Conservation (phyloP, 2,113 vertebrate species). For the Anser brachyrhynchus region DNA sequence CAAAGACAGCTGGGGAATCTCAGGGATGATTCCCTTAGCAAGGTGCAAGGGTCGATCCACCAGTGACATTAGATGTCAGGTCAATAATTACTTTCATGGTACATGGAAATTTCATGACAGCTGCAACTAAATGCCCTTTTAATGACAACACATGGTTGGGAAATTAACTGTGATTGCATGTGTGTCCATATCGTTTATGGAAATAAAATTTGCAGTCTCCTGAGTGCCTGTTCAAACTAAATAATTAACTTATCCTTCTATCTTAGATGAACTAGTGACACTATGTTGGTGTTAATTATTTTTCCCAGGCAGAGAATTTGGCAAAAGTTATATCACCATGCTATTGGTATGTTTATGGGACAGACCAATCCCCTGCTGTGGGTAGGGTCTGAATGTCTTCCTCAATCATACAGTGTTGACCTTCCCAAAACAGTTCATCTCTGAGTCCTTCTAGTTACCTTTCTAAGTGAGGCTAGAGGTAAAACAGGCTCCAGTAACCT, state of each 20-base stretch:
- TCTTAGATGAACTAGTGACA: not conserved
- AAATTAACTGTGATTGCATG: not conserved
- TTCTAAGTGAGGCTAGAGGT: not conserved
- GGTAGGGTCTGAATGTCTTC: not conserved
- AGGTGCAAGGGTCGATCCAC: not conserved
- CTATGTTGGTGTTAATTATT: not conserved
- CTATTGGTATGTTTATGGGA: not conserved
- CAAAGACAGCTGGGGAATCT: not conserved
- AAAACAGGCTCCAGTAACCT: conserved; percentile 39
- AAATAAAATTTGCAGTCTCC: not conserved
- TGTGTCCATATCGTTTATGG: not conserved
- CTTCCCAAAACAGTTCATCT: conserved; percentile 31
- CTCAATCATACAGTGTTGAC: not conserved
- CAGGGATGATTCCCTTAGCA: not conserved
- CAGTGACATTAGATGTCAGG: not conserved
- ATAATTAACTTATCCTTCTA: not conserved
- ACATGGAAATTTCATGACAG: not conserved
- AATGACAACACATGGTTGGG: not conserved
- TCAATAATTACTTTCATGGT: not conserved
- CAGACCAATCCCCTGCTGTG: not conserved
- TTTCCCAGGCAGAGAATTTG: not conserved
- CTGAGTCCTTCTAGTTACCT: not conserved
- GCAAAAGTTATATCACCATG: not conserved
- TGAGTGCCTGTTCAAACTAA: not conserved
- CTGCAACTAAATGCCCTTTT: not conserved